Evolutionary conservation across 2,797 vertebrate genomes (phyloP).

Genomic region (Fundulus diaphanus): DNA sequence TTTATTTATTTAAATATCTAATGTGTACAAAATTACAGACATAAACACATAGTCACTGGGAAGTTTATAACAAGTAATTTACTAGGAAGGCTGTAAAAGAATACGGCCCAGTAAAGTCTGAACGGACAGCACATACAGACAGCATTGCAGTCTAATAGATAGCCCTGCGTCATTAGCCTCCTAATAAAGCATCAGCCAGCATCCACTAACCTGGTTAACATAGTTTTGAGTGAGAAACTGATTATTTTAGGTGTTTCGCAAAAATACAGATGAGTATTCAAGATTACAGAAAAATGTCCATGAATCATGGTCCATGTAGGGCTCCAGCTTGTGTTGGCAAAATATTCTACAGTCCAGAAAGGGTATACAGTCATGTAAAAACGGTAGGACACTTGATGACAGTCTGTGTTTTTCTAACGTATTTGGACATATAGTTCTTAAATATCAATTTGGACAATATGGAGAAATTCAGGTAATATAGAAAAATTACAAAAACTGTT

Average conservation of each 20-base stretch:
- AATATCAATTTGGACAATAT: neutral
- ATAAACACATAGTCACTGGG: slow-evolving; percentile 36
- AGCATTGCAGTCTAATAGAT: slow-evolving; percentile 37
- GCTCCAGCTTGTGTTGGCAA: neutral
- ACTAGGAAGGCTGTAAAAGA: slow-evolving; percentile 43
- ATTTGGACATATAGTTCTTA: neutral
- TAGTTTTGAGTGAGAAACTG: slow-evolving; percentile 2
- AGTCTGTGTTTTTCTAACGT: neutral
- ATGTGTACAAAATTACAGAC: slow-evolving; percentile 3
- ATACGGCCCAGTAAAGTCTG: slow-evolving; percentile 52
- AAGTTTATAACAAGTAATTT: slow-evolving; percentile 54
- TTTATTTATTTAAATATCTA: slow-evolving; percentile 14
- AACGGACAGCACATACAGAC: slow-evolving; percentile 21
- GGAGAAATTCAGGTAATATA: neutral
- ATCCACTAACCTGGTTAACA: slow-evolving; percentile 8
- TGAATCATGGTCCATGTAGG: slow-evolving; percentile 32
- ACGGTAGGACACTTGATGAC: neutral
- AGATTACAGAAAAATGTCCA: slow-evolving; percentile 26
- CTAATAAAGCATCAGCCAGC: slow-evolving; percentile 28
- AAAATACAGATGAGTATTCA: slow-evolving; percentile 4
- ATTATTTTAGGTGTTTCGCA: slow-evolving; percentile 2
- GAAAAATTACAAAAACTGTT: neutral
- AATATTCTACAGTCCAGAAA: neutral
- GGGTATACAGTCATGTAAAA: neutral
- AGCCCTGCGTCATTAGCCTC: slow-evolving; percentile 40